These are phyloP conservation scores for Palythoa caribaeorum DNA, from an alignment of 92 coral and sea anemone genomes.

Conservation along the genomic window DNA sequence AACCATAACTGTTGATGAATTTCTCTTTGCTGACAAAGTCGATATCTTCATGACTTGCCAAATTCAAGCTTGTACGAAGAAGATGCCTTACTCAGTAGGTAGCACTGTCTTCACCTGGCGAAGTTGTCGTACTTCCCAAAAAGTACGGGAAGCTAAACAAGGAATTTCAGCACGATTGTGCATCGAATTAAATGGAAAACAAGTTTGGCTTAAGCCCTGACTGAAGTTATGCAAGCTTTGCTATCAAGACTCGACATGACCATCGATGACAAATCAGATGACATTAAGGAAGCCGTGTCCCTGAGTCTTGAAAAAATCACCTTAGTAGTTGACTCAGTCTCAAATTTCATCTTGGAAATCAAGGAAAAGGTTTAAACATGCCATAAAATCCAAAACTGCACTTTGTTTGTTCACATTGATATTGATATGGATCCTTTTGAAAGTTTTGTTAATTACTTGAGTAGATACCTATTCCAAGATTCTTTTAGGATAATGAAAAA, in stretches of 20 bases:
- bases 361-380: slow-evolving; percentile 17
- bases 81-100: slow-evolving; percentile 36
- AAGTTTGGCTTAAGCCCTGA: slow-evolving; percentile 64
- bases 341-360: slow-evolving; percentile 4
- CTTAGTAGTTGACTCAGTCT: slow-evolving; percentile 9
- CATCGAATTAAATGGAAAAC: slow-evolving; percentile 49
- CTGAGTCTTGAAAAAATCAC: neutral
- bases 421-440: slow-evolving; percentile 40
- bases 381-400: slow-evolving; percentile 44
- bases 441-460: slow-evolving; percentile 18
- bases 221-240: slow-evolving; percentile 56
- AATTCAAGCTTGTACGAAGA: slow-evolving; percentile 37
- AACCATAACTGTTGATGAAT: slow-evolving; percentile 29
- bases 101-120: slow-evolving; percentile 20
- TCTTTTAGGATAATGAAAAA: slow-evolving; percentile 36
- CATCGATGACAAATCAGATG: slow-evolving; percentile 45
- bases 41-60: slow-evolving; percentile 27
- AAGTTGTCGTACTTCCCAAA: slow-evolving; percentile 43
- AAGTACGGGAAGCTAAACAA: slow-evolving; percentile 46
- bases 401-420: slow-evolving; percentile 45
- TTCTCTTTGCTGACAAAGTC: slow-evolving; percentile 43
- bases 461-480: slow-evolving; percentile 39
- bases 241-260: slow-evolving; percentile 37
- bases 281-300: slow-evolving; percentile 48
- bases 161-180: slow-evolving; percentile 60